Evolutionary conservation across 2,113 vertebrate genomes (phyloP).

Genomic region (Sterna hirundo): DNA sequence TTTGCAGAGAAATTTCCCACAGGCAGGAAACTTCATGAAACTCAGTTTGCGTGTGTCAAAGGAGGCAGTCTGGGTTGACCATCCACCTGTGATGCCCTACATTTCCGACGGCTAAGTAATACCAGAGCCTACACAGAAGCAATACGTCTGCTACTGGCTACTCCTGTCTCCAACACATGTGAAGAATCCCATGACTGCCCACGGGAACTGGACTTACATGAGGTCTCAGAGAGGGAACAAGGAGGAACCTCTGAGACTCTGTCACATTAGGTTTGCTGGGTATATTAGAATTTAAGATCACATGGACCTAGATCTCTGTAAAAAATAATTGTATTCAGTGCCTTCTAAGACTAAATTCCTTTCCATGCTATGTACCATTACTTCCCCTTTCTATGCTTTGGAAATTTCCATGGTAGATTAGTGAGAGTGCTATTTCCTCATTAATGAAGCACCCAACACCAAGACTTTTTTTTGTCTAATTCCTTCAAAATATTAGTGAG

Average conservation of each 20-base stretch:
- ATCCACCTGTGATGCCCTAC: neutral
- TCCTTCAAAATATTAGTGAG: neutral
- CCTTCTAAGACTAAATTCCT: neutral
- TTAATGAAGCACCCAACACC: neutral
- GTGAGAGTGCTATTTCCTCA: neutral
- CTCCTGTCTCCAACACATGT: neutral
- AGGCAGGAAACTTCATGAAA: neutral
- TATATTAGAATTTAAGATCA: neutral
- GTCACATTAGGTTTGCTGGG: neutral
- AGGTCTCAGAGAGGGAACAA: neutral
- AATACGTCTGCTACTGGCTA: neutral
- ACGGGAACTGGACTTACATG: neutral
- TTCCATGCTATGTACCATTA: neutral
- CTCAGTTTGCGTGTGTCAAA: neutral
- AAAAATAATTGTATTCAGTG: neutral
- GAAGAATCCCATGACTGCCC: neutral
- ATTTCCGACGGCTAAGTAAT: neutral
- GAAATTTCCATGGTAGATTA: neutral
- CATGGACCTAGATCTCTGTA: neutral
- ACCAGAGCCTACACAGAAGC: neutral
- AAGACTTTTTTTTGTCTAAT: neutral
- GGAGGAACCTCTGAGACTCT: neutral
- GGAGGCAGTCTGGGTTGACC: too few species aligned
- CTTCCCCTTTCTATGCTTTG: neutral
- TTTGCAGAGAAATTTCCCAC: neutral